Evolutionary conservation across 2,888 invertebrate genomes (phyloP).

Genomic region (Drosophila macrospina): DNA sequence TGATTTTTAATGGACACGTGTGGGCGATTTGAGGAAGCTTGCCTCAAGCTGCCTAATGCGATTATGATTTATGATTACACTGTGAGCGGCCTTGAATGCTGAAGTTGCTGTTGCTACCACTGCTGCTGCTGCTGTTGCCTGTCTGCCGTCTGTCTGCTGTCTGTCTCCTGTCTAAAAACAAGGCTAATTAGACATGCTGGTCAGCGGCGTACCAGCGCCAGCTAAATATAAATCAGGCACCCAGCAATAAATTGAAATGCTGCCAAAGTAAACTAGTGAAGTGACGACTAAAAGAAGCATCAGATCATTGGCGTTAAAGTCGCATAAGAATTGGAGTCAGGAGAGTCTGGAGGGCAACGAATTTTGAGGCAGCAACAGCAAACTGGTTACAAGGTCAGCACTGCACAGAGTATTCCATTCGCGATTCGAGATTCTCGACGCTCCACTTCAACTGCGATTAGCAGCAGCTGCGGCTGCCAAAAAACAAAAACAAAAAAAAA

Average conservation of each 20-base stretch:
- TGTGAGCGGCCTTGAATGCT: constrained; percentile 59
- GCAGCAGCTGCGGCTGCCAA: constrained; percentile 22
- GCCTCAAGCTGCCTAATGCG: constrained; percentile 55
- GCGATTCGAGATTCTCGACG: constrained; percentile 39
- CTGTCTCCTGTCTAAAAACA: constrained; percentile 45
- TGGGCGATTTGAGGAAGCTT: constrained; percentile 49
- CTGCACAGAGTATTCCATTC: constrained; percentile 18
- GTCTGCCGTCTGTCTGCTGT: constrained; percentile 6
- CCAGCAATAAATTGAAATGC: constrained; percentile 49
- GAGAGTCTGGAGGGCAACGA: constrained; percentile 43
- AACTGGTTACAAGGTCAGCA: constrained; percentile 58
- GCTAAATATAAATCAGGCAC: constrained; percentile 48
- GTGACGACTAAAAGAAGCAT: constrained; percentile 19
- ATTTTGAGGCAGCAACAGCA: constrained; percentile 32
- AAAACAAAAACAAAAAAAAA: not conserved
- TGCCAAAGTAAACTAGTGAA: constrained; percentile 23
- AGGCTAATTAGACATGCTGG: constrained; percentile 70
- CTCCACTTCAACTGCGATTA: constrained; percentile 25
- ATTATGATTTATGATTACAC: constrained; percentile 74
- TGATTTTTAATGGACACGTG: constrained; percentile 55
- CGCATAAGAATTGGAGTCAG: constrained; percentile 1
- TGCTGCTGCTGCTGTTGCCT: constrained; percentile 15
- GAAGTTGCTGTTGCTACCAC: not conserved
- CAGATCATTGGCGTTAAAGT: not conserved
- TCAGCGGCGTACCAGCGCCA: constrained; percentile 31